A percentile compares a stretch with the other conserved stretches of the same genome.
Conservation (phyloP, 2,113 vertebrate species). For the Caranx melampygus region DNA sequence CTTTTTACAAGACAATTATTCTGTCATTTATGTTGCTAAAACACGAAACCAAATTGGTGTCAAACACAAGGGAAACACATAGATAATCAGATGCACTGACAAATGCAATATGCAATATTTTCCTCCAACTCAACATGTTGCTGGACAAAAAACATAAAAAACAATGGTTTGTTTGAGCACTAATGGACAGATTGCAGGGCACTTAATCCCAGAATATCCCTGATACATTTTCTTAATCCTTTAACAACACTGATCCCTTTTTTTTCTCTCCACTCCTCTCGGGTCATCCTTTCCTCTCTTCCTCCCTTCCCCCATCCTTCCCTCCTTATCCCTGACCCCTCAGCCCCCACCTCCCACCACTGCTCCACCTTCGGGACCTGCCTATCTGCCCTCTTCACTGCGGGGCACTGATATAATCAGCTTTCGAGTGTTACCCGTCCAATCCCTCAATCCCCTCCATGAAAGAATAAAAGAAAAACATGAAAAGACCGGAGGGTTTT, state of each 20-base stretch:
- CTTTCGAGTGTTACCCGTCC: constrained; percentile 69
- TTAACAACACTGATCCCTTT: constrained; percentile 73
- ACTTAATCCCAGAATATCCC: constrained; percentile 69
- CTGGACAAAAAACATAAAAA: not conserved
- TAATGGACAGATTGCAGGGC: constrained; percentile 57
- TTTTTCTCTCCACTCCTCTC: constrained; percentile 44
- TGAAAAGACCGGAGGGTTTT: constrained; percentile 70
- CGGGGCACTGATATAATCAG: constrained; percentile 76
- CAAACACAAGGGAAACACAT: constrained; percentile 11
- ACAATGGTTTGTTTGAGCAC: constrained; percentile 15
- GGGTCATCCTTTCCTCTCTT: constrained; percentile 45
- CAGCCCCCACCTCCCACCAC: constrained; percentile 39
- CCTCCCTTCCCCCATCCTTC: constrained; percentile 43
- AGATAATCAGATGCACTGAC: not conserved
- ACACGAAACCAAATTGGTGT: not conserved
- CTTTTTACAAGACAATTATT: constrained; percentile 26
- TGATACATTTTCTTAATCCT: constrained; percentile 78
- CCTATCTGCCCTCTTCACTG: constrained; percentile 66
- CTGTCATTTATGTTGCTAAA: not conserved
- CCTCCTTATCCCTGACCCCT: constrained; percentile 44
- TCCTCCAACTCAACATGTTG: constrained; percentile 3
- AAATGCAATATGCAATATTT: not conserved
- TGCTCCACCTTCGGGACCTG: constrained; percentile 50
- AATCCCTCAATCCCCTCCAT: constrained; percentile 73
- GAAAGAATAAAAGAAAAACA: constrained; percentile 71